Evolutionary conservation across 2,113 vertebrate species (phyloP).

Genomic region (Ginglymostoma cirratum): DNA sequence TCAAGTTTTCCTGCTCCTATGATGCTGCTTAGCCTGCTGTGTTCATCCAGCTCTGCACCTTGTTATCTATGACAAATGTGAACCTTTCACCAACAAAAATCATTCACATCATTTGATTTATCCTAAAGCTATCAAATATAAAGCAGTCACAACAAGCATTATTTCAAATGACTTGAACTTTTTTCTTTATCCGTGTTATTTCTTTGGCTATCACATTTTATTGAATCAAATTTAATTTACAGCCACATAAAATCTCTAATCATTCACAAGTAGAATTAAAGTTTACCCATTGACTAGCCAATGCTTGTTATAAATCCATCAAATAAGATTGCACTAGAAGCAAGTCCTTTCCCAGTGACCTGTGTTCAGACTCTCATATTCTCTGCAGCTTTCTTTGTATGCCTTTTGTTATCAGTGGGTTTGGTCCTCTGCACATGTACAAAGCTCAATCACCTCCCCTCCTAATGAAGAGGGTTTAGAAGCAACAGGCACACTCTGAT

Average conservation of each 20-base stretch:
- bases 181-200: neutral
- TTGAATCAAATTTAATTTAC: neutral
- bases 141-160: neutral
- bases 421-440: neutral
- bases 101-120: neutral
- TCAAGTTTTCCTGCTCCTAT: no score
- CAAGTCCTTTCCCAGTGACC: neutral
- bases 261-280: neutral
- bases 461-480: neutral
- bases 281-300: neutral
- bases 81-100: neutral
- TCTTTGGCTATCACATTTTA: neutral
- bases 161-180: neutral
- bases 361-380: neutral
- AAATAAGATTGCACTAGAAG: neutral
- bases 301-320: neutral
- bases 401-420: neutral
- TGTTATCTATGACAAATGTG: no score
- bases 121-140: neutral
- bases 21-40: no score
- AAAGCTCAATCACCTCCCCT: neutral
- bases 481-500: neutral
- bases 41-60: no score
- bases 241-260: neutral
- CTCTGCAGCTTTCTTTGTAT: neutral